Conservation (phyloP, 2,797 vertebrate species). For the Emydoidea blandingii region DNA sequence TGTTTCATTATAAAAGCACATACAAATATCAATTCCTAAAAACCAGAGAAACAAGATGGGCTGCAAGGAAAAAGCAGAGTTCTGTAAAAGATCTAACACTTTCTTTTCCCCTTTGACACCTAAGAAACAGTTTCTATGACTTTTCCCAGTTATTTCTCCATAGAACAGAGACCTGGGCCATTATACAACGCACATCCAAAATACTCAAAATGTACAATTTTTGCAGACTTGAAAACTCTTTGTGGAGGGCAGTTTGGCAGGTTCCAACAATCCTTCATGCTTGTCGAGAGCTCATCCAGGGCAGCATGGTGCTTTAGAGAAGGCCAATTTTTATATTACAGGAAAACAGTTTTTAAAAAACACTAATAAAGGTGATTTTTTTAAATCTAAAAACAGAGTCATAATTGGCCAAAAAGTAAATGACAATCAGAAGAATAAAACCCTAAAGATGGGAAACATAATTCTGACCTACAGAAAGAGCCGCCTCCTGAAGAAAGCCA, state of each 20-base stretch:
- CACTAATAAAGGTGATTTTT: not conserved
- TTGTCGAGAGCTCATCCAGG: no score
- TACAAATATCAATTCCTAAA: not conserved
- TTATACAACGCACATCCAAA: not conserved
- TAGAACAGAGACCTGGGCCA: not conserved
- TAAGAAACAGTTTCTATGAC: not conserved
- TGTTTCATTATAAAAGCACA: not conserved
- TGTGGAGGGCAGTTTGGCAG: no score
- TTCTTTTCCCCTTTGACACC: not conserved
- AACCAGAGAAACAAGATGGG: not conserved
- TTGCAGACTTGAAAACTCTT: not conserved
- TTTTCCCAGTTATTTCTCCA: not conserved
- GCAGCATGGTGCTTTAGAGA: no score
- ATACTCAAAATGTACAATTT: not conserved
- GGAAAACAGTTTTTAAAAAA: no score
- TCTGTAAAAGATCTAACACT: not conserved
- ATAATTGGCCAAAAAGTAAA: not conserved
- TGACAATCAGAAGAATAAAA: not conserved
- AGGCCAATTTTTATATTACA: no score
- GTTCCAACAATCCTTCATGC: no score
- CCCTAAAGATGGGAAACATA: not conserved
- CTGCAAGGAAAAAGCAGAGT: not conserved
- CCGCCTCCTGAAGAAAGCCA: not conserved
- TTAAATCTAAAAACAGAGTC: not conserved
- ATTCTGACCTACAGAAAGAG: accelerated